A percentile compares a stretch with the other conserved stretches of the same genome.
phyloP scores from a whole-genome alignment of 2,888 invertebrate species.

The Gisinianus flammeolus region DNA sequence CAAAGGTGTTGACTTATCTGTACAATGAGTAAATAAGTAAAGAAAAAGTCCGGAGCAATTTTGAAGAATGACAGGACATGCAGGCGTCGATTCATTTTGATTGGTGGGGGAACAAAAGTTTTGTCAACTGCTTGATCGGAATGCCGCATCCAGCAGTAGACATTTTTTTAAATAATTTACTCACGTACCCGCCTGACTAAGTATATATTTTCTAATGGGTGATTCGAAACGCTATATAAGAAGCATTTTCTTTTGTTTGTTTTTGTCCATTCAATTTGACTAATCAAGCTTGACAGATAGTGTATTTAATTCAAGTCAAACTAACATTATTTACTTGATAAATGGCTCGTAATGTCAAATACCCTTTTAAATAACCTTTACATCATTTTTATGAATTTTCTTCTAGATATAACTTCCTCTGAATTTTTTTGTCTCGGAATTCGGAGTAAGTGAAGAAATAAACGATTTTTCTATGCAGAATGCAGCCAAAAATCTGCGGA shows the following conservation, averaged over 20 bases:
- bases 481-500: not conserved
- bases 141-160: too few relatives aligned
- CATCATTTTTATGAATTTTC: too few relatives aligned
- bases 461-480: too few relatives aligned
- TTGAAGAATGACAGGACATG: constrained; percentile 34
- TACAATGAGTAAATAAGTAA: not conserved
- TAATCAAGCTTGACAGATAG: too few relatives aligned
- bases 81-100: constrained; percentile 29
- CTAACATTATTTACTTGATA: not conserved
- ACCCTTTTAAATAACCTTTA: too few relatives aligned
- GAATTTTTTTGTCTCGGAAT: not conserved
- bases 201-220: too few relatives aligned
- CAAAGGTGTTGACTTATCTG: constrained; percentile 30
- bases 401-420: not conserved
- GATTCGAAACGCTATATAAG: too few relatives aligned
- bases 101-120: not conserved
- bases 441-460: not conserved
- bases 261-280: too few relatives aligned
- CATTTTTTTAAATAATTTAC: too few relatives aligned
- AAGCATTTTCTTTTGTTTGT: too few relatives aligned
- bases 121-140: constrained; percentile 5
- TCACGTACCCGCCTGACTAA: too few relatives aligned
- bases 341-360: not conserved
- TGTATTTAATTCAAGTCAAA: not conserved
- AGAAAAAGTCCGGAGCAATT: not conserved